Percentiles rank a stretch among this genome's conserved stretches.
Evolutionary conservation across 2,888 invertebrate species (phyloP).

Genomic region (Andrena camellia): DNA sequence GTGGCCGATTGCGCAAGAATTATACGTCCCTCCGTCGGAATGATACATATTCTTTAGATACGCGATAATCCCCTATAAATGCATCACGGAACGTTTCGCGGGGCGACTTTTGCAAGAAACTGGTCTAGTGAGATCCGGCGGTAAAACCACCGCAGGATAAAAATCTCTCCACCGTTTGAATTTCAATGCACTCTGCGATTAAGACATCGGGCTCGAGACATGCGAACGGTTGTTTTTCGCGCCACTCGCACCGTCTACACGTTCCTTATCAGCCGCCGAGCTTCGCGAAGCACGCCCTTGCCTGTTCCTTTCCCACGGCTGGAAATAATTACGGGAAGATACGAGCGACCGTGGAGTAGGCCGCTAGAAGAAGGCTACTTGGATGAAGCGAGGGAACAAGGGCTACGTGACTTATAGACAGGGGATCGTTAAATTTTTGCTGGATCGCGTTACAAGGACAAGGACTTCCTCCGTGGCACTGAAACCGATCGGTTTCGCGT

Average conservation of each 20-base stretch:
- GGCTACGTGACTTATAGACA: slow-evolving; percentile 2
- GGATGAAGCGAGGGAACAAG: not conserved
- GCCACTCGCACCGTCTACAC: slow-evolving; percentile 4
- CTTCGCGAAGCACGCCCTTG: slow-evolving; percentile 14
- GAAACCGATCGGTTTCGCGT: slow-evolving; percentile 6
- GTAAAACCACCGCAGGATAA: slow-evolving; percentile 22
- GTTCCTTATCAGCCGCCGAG: slow-evolving; percentile 14
- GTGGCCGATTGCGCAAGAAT: slow-evolving; percentile 42
- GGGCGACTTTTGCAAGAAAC: slow-evolving; percentile 40
- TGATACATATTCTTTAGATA: slow-evolving; percentile 51
- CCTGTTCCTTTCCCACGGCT: slow-evolving; percentile 7
- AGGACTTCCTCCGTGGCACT: not conserved
- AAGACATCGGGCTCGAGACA: slow-evolving; percentile 43
- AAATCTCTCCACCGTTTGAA: slow-evolving; percentile 45
- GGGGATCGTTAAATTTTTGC: slow-evolving; percentile 5
- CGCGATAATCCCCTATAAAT: slow-evolving; percentile 51
- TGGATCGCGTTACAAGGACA: not conserved
- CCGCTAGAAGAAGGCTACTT: too few species aligned
- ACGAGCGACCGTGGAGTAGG: too few species aligned
- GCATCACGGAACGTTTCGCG: slow-evolving; percentile 29
- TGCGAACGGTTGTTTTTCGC: slow-evolving; percentile 43
- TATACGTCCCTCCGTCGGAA: slow-evolving; percentile 26
- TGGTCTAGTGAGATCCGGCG: slow-evolving; percentile 37
- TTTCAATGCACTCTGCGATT: slow-evolving; percentile 47
- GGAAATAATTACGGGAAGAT: not conserved